Base-by-base conservation (phyloP, 2,888 invertebrate genomes). In the Tachina fera region DNA sequence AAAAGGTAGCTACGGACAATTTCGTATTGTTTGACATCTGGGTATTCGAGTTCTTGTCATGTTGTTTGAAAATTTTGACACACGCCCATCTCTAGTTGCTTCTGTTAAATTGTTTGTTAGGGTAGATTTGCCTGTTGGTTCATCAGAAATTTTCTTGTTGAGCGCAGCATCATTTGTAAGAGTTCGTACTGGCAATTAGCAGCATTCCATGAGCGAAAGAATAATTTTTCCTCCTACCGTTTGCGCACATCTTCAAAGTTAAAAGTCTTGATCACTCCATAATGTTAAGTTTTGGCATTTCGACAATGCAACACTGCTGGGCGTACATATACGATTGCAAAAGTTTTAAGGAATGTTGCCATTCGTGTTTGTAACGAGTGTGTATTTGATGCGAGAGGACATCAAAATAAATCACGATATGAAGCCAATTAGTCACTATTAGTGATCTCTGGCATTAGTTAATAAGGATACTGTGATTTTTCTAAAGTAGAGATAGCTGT, bases 391-490 rank as follows among this genome's bases (percentile, higher is more conserved):
- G 19, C 22, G n/a, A 75, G 47, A 70, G 56, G 75, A 74, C 77
- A 78, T 75, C 43, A 51, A 86, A 78, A 86, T 78, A 86, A 83
- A 81, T 87, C 86, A 86, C 76, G 80, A 84, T 83, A 75, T 70
- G 60, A 80, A 75, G 78, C 78, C 87, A 87, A 87, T 87, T 87
- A 81, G 83, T 87, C 87, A 87, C 87, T 79, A 84, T 87, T 87
- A 84, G 71, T 81, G 81, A 75, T 87, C 71, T 78, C 76, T 81
- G 56, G 80, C 78, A 83, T 86, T 53, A 86, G 65, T 86, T 72
- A 63, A 74, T 83, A 68, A 74, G 47, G 68, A n/a, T 9, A 16
- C 76, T 11, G 77, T 61, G 75, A 75, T 84, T 84, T 60, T 75
- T 39, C 56, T 75, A 70, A 51, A 56, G 67, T 43, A 65, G 51